Conservation (phyloP, 1,140 invertebrate species). For the Cydia fagiglandana region DNA sequence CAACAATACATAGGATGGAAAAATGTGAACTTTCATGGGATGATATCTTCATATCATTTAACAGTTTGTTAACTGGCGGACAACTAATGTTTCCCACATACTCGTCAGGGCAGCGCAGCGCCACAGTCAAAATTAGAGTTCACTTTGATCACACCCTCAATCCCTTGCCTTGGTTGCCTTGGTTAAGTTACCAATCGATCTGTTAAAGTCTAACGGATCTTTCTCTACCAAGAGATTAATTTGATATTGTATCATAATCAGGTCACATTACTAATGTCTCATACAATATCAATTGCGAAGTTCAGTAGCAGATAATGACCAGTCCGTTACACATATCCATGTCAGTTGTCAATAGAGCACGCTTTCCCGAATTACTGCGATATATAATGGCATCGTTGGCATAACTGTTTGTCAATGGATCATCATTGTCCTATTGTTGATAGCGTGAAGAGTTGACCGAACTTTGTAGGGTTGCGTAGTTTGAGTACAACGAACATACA, state of each 20-base stretch:
- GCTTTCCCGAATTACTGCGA: conserved; percentile 32
- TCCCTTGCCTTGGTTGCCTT: too few species aligned
- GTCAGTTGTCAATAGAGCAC: conserved; percentile 30
- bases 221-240: background rate
- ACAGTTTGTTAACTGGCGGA: too few species aligned
- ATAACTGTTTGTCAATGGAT: conserved; percentile 15
- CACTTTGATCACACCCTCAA: too few species aligned
- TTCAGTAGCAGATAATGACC: conserved; percentile 37
- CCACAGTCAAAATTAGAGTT: too few species aligned
- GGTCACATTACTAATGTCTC: conserved; percentile 22
- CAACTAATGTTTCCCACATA: too few species aligned
- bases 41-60: too few species aligned
- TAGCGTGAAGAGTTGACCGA: conserved; percentile 11
- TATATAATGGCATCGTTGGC: conserved; percentile 22
- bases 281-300: conserved; percentile 33
- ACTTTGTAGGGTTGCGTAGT: background rate
- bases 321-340: conserved; percentile 31
- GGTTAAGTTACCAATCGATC: too few species aligned
- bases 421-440: conserved; percentile 19
- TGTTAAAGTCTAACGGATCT: too few species aligned
- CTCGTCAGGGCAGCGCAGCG: too few species aligned
- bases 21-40: too few species aligned
- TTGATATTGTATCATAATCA: background rate
- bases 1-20: too few species aligned
- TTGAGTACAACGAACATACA: background rate